A percentile compares a stretch with the other conserved stretches of the same genome.
phyloP scores from a whole-genome alignment of 2,888 invertebrate genomes.

The Orthosia incerta region DNA sequence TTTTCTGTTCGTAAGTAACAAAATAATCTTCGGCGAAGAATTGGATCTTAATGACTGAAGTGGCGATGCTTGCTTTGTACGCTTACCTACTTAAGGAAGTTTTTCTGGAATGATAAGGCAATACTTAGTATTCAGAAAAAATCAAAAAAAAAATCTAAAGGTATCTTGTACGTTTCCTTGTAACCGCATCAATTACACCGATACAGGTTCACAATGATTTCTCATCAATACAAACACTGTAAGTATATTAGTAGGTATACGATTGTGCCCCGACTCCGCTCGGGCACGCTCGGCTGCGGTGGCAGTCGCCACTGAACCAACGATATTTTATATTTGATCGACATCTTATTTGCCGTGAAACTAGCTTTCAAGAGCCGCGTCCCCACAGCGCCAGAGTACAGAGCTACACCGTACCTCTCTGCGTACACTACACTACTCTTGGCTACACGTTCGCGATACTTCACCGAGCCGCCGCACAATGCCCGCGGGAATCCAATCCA shows the following conservation, averaged over 20 bases:
- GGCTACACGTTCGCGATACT: constrained; percentile 50
- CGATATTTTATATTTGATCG: constrained; percentile 51
- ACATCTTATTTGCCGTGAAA: constrained; percentile 59
- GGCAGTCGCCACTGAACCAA: not conserved
- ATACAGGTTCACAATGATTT: not conserved
- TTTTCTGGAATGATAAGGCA: not conserved
- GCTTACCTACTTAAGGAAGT: not conserved
- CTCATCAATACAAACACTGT: not conserved
- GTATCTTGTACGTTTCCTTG: too few relatives aligned
- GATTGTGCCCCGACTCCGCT: not conserved
- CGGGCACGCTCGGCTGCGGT: too few relatives aligned
- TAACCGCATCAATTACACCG: too few relatives aligned
- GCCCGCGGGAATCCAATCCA: constrained; percentile 63
- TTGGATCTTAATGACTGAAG: too few relatives aligned
- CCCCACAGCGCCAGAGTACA: not conserved
- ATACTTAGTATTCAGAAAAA: too few relatives aligned
- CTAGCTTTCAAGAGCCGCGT: constrained; percentile 42
- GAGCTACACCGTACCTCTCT: too few relatives aligned
- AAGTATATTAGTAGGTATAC: not conserved
- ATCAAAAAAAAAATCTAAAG: too few relatives aligned
- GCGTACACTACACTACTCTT: not conserved
- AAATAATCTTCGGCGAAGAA: too few relatives aligned
- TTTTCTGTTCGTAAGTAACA: too few relatives aligned
- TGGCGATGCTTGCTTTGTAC: not conserved
- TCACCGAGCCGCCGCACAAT: constrained; percentile 49